Evolutionary conservation across 1,140 invertebrate species (phyloP), one percentile per base, ranked within the genome.

Genomic region (Pteromalus puparum): DNA sequence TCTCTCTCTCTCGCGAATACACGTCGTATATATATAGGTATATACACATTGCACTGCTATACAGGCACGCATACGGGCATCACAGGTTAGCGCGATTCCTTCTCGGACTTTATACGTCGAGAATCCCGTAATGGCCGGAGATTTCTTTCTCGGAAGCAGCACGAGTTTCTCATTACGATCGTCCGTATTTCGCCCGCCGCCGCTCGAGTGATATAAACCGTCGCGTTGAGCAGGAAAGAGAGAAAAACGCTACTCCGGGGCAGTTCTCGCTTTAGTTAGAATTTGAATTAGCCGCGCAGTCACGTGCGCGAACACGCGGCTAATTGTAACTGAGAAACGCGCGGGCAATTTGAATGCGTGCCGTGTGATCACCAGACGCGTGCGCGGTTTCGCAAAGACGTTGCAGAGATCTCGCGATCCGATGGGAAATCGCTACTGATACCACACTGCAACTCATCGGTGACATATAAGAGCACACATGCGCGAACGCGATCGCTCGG

Each of bases 121-220:
- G 87, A 86, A 86, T 89, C 89, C 88, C 90, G 89, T 90, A 91
- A 91, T 90, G 90, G 90, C 85, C 86, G 85, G 86, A 88, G 88
- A 90, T 90, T 90, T 92, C 89, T 90, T 91, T 92, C 90, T 89
- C 28, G 84, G 90, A 90, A 90, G 88, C 86, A 83, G 74, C 83
- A 83, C 87, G 85, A 89, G 88, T 89, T 90, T 90, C 89, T 90
- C 89, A 86, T 90, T 88, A 88, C 84, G 83, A 77, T 70, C 82
- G 85, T 67, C 78, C 46, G 83, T 85, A 87, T 85, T 87, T 87
- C 81, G 81, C 83, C 48, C 79, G 65, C 73, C 26, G 65, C 46
- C 48, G 42, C 38, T 21, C 77, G 74, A 72, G 42, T 46, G 53
- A 83, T 68, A 46, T 61, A 77, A 77, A 70, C 12, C 38, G 74